Base-by-base conservation (phyloP, 2,113 vertebrate species). In the Pachyramphus minor region DNA sequence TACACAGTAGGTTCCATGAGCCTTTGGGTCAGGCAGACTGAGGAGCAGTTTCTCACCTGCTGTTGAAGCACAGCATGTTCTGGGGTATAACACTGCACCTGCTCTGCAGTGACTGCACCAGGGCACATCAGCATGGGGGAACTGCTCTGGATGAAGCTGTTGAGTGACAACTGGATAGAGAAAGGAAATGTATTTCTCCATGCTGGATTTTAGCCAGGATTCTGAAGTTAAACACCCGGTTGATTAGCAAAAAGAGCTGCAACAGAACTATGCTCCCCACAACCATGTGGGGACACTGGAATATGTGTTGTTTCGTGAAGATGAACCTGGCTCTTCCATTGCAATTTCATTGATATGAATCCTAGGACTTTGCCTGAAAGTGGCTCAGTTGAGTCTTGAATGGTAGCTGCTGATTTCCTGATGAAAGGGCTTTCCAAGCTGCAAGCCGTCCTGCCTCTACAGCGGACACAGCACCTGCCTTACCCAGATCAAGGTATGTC, bases 391-490 rank as follows among this genome's bases (percentile, higher is more conserved):
- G 74, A 62, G 19, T 24, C 23, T 71, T 37, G 37, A 64, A 50
- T 3, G 4, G 69, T 66, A 91, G 42, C 83, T 87, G 86, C 73
- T 92, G 45, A 37, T 92, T 12, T 82, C 44, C 56, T 71, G 49
- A 56, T 44, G 64, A 50, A 56, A 90, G 71, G 64, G 0, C 56
- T 77, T 24, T 44, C 49, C 35, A 50, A 90, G 56, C 49, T 63
- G 31, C 64, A 25, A n/a, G 55, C 28, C 76, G 83, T 15, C 35
- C 50, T 90, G 68, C 35, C 49, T 68, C 62, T 60, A 2, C 56
- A 81, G 56, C 0, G 0, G 14, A 42, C 28, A 59, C 52, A 8
- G 17, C 0, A 0, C 44, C n/a, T 56, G 1, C 44, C 58, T 66
- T 59, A 58, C 37, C 52, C 30, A 7, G 28, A 73, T 35, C 58